Base-by-base conservation (phyloP, 2,797 vertebrate genomes). In the Typhlichthys subterraneus region DNA sequence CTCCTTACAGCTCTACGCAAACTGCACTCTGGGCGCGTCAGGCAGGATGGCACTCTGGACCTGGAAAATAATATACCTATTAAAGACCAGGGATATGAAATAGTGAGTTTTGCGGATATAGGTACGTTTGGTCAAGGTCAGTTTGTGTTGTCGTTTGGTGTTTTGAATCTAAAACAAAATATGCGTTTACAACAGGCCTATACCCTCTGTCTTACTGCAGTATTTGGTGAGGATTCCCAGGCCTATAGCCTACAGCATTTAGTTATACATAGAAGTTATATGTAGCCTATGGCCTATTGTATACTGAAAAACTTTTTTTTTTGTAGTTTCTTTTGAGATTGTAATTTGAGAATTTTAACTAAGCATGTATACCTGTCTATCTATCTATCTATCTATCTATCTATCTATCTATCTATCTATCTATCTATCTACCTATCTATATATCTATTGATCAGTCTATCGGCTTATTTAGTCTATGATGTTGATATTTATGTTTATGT, bases 91-190 rank as follows among this genome's bases (percentile, higher is more conserved):
- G 87, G 91, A 45, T 97, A 96, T 73, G 95, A 98, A 88, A 94
- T 98, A 76, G 93, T 99, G 85, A 98, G 96, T 83, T 98, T 99
- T 83, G 95, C 96, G 33, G 93, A 93, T 65, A 84, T 75, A 70
- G 87, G 93, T 94, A 89, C 92, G 92, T 88, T 54, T 69, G 38
- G 0, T 46, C 38, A 42, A 42, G 10, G 63, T 59, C 5, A 53
- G 72, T 67, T 61, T 57, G 51, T 38, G 31, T 23, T 60, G 0
- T 62, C 7, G 38, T 42, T 42, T 7, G 38, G 38, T 42, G 38
- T 42, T 42, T 29, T 29, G 23, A 29, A 29, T 29, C 38, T 42
- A 8, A 7, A 42, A 42, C 38, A 42, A 42, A 42, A 42, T 42
- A 42, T 42, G 38, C 38, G 3, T 29, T 29, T 29, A 29, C 0